phyloP scores from a whole-genome alignment of 2,888 invertebrate genomes.

The Odontomyia ornata region DNA sequence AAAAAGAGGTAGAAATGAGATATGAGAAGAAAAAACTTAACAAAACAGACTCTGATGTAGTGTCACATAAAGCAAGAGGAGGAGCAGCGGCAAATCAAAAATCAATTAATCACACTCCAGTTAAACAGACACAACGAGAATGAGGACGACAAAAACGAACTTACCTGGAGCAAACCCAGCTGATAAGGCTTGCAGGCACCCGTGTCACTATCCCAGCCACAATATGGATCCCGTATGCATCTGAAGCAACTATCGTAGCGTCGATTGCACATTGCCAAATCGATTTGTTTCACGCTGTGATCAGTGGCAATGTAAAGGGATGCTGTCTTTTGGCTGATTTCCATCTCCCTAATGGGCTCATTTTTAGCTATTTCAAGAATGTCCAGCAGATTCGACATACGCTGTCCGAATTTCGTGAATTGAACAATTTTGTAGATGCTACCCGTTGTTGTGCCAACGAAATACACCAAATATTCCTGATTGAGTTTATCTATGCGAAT shows the following conservation, averaged over 20 bases:
- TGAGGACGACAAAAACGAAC: slow-evolving; percentile 39
- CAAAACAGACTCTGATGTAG: background rate
- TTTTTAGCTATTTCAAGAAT: slow-evolving; percentile 91
- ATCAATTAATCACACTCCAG: slow-evolving; percentile 45
- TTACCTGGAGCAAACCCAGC: slow-evolving; percentile 73
- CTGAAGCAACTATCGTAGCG: slow-evolving; percentile 92
- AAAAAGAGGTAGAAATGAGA: too few relatives aligned
- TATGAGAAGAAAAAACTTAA: slow-evolving; percentile 62
- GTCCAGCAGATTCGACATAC: slow-evolving; percentile 86
- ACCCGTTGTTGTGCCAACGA: slow-evolving; percentile 86
- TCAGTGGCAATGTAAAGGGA: slow-evolving; percentile 91
- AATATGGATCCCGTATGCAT: slow-evolving; percentile 95
- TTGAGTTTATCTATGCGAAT: slow-evolving; percentile 64
- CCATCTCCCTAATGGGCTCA: slow-evolving; percentile 88
- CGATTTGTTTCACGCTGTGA: slow-evolving; percentile 86
- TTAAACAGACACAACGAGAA: slow-evolving; percentile 9
- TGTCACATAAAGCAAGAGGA: slow-evolving; percentile 5
- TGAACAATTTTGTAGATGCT: slow-evolving; percentile 94
- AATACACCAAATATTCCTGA: slow-evolving; percentile 86
- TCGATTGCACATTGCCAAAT: slow-evolving; percentile 87
- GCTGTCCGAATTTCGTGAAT: slow-evolving; percentile 83
- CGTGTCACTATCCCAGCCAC: slow-evolving; percentile 93
- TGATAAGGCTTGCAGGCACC: slow-evolving; percentile 87
- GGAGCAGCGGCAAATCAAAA: slow-evolving; percentile 30
- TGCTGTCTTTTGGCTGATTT: slow-evolving; percentile 85